phyloP scores from a whole-genome alignment of 2,113 vertebrate species.

The Macquaria australasica region DNA sequence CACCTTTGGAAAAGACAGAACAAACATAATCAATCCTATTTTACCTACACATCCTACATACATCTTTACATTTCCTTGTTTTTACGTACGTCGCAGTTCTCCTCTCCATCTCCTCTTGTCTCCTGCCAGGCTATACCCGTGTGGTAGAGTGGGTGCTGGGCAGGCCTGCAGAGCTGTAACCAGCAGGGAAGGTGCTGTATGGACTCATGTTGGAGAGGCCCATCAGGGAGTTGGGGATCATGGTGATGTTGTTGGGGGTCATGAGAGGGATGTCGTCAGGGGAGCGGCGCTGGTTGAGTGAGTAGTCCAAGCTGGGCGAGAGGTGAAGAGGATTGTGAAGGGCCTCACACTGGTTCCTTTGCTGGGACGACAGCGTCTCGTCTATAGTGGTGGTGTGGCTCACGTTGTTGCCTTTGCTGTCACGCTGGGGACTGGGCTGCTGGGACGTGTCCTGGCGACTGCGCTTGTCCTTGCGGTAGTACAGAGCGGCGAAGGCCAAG shows the following conservation, averaged over 20 bases:
- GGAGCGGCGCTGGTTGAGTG: conserved; percentile 93
- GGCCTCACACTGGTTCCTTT: conserved; percentile 91
- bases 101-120: background rate
- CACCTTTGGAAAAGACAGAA: conserved; percentile 77
- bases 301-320: conserved; percentile 92
- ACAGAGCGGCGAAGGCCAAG: conserved; percentile 96
- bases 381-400: conserved; percentile 86
- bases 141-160: conserved; percentile 99
- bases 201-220: conserved; percentile 97
- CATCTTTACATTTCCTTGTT: conserved; percentile 69
- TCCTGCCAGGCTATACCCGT: conserved; percentile 89
- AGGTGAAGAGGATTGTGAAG: conserved; percentile 90
- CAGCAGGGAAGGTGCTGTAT: conserved; percentile 96
- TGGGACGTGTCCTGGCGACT: conserved; percentile 88
- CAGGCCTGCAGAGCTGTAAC: conserved; percentile 95
- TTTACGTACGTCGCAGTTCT: conserved; percentile 46
- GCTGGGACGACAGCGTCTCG: conserved; percentile 90
- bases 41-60: conserved; percentile 78
- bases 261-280: conserved; percentile 98
- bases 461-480: conserved; percentile 99
- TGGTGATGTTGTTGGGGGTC: conserved; percentile 94
- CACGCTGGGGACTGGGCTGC: conserved; percentile 92
- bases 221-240: conserved; percentile 98
- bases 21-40: conserved; percentile 76
- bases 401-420: conserved; percentile 87